phyloP scores from a whole-genome alignment of 1,140 invertebrate species.

The Yoshiicerus persimilis region DNA sequence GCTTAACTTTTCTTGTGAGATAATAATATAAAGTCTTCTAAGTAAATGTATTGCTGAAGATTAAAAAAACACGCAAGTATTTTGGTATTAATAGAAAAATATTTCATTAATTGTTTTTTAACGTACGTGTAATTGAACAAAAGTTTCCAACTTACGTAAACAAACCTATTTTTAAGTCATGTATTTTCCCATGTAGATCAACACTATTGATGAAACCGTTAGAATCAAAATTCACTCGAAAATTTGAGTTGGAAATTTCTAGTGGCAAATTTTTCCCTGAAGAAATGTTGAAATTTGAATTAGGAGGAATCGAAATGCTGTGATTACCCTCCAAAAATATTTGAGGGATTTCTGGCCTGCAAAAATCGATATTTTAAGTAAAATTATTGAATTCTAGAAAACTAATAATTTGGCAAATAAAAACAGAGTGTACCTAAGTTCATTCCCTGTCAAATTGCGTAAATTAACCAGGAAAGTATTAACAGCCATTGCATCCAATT shows the following conservation, averaged over 20 bases:
- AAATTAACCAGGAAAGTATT: conserved; percentile 34
- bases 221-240: conserved; percentile 68
- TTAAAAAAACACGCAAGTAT: no score
- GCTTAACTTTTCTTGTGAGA: no score
- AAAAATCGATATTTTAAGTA: no score
- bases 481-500: conserved; percentile 32
- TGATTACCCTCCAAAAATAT: no score
- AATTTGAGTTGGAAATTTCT: conserved; percentile 60
- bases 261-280: background rate
- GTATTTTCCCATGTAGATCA: conserved; percentile 51
- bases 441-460: background rate
- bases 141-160: conserved; percentile 32
- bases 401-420: background rate
- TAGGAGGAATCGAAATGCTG: no score
- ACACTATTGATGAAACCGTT: conserved; percentile 68
- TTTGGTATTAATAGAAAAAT: no score
- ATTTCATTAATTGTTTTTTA: background rate
- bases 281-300: background rate
- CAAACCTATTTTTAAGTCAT: conserved; percentile 18
- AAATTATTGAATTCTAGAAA: no score
- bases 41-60: no score
- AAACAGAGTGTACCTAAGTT: no score
- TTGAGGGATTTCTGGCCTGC: no score
- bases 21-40: no score
- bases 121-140: background rate